Conservation (phyloP, 2,888 invertebrate species). For the Euproctis similis region DNA sequence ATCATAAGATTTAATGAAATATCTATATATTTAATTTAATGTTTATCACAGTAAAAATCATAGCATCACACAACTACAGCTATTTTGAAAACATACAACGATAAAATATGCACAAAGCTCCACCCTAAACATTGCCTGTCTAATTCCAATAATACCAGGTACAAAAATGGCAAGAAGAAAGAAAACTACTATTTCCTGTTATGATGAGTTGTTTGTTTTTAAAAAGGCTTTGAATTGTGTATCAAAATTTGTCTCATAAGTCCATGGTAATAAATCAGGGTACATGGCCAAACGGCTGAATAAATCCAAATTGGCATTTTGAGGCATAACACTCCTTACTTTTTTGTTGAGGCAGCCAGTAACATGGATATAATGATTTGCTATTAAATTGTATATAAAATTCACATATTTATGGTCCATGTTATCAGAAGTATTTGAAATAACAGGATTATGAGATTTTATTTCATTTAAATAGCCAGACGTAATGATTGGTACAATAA, state of each 20-base stretch:
- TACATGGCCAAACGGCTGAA: constrained; percentile 51
- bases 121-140: no score
- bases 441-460: constrained; percentile 40
- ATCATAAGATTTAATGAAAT: no score
- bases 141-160: no score
- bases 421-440: constrained; percentile 56
- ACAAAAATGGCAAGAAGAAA: no score
- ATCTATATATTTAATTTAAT: no score
- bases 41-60: no score
- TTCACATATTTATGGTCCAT: constrained; percentile 67
- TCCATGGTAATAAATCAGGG: constrained; percentile 67
- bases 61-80: no score
- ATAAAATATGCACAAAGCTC: no score
- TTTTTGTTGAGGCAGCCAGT: constrained; percentile 65
- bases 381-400: constrained; percentile 65
- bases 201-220: constrained; percentile 20
- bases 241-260: constrained; percentile 61
- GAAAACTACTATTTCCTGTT: no score
- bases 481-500: constrained; percentile 73
- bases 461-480: constrained; percentile 66
- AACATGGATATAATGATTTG: constrained; percentile 62
- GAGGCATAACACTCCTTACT: constrained; percentile 64
- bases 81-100: no score
- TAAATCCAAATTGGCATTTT: constrained; percentile 45
- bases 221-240: constrained; percentile 61